phyloP scores from a whole-genome alignment of 2,888 invertebrate genomes.

The Apoda limacodes region DNA sequence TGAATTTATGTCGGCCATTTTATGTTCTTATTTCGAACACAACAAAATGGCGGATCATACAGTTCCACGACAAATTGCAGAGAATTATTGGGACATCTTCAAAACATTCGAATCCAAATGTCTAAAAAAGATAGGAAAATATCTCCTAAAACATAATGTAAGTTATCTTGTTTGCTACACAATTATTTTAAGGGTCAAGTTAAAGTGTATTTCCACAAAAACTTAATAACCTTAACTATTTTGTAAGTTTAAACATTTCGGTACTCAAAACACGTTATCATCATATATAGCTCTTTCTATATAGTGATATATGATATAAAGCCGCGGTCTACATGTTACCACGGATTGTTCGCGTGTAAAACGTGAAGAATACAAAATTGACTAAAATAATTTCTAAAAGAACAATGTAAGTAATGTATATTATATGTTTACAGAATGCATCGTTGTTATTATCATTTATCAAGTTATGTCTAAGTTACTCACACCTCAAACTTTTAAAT shows the following conservation, averaged over 20 bases:
- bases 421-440: slow-evolving; percentile 37
- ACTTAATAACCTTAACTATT: too few species aligned
- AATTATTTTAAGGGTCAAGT: too few species aligned
- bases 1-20: slow-evolving; percentile 48
- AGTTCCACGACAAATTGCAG: slow-evolving; percentile 44
- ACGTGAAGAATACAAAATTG: too few species aligned
- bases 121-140: slow-evolving; percentile 42
- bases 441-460: slow-evolving; percentile 37
- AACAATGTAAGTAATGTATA: slow-evolving; percentile 2
- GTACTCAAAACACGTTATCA: too few species aligned
- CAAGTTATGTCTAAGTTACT: slow-evolving; percentile 37
- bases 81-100: slow-evolving; percentile 46
- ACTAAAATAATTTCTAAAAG: too few species aligned
- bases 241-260: too few species aligned
- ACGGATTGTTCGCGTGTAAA: too few species aligned
- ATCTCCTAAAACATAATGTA: slow-evolving; percentile 36
- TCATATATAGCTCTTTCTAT: too few species aligned
- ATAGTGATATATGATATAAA: too few species aligned
- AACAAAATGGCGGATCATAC: slow-evolving; percentile 63
- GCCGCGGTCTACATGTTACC: too few species aligned
- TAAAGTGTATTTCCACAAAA: too few species aligned
- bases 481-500: slow-evolving; percentile 48
- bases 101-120: slow-evolving; percentile 40
- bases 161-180: too few species aligned
- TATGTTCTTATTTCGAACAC: slow-evolving; percentile 42